Base-by-base conservation (phyloP, 2,888 invertebrate genomes). In the Phyllotreta cruciferae region DNA sequence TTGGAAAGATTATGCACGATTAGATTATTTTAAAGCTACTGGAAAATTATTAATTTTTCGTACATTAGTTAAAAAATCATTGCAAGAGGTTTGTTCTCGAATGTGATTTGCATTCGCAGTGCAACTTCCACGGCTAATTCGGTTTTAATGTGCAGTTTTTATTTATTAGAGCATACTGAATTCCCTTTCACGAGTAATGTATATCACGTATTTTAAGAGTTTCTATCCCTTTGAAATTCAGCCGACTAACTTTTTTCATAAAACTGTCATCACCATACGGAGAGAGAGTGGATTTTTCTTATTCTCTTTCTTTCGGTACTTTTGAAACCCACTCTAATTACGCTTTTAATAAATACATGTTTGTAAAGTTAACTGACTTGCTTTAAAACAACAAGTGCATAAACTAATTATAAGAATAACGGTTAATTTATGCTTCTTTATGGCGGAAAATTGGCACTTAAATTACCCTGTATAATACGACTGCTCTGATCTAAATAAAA, bases 91-190 rank as follows among this genome's bases (percentile, higher is more conserved):
- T 7, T 34, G 8, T 5, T 47, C 11, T 10, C 14, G 4, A 47
- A 47, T 5, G 9, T 3, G 34, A 47, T 47, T 47, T 47, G 47
- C 47, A 47, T 47, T 47, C 47, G n/a, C 13, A 14, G 24, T 47
- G n/a, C 34, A 47, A 47, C 34, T 14, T 47, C 24, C 13, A 47
- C 9, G 7, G 47, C 45, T 47, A 47, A 44, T 38, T 41, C 24
- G 11, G 24, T 41, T 54, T 41, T 35, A 11, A 42, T 42, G 42
- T 11, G 47, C 24, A 47, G 44, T 11, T 44, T 36, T 44, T 55
- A 55, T 55, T 55, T 55, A 55, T 55, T 55, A 55, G 55, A 55
- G 55, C 55, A 55, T 55, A 24, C 44, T 35, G 42, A 55, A 55
- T 55, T 41, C 42, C 24, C 55, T 55, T 55, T 55, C 44, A 42